A percentile compares a stretch with the other conserved stretches of the same genome.
Evolutionary conservation across 2,888 invertebrate species (phyloP).

Genomic region (Entomobrya proxima): DNA sequence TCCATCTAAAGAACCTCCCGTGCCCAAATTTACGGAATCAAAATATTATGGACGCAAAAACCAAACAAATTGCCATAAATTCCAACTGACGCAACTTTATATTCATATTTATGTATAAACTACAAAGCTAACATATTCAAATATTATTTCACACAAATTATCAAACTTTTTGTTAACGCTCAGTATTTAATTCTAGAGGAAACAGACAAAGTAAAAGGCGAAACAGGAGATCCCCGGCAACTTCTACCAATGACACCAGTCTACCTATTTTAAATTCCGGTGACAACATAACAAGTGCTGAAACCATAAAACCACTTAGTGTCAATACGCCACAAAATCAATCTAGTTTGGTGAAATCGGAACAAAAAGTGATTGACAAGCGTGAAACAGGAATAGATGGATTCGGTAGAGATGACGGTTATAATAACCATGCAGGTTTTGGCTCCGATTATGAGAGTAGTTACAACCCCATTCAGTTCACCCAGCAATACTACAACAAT

Average conservation of each 20-base stretch:
- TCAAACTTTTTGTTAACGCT: too few species aligned
- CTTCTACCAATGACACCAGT: slow-evolving; percentile 31
- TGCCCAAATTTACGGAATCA: too few species aligned
- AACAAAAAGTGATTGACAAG: slow-evolving; percentile 69
- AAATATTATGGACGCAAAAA: too few species aligned
- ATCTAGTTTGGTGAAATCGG: slow-evolving; percentile 53
- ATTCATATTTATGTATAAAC: too few species aligned
- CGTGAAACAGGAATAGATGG: slow-evolving; percentile 69
- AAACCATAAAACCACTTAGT: slow-evolving; percentile 41
- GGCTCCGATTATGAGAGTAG: slow-evolving; percentile 53
- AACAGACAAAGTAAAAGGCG: slow-evolving; percentile 47
- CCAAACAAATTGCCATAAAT: too few species aligned
- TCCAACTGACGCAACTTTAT: too few species aligned
- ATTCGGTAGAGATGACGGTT: slow-evolving; percentile 77
- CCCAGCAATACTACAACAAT: slow-evolving; percentile 2
- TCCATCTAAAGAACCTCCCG: too few species aligned
- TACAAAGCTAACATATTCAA: too few species aligned
- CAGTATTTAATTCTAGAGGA: too few species aligned
- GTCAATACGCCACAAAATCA: background rate
- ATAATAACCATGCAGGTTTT: slow-evolving; percentile 17
- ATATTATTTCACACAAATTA: too few species aligned
- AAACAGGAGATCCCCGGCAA: slow-evolving; percentile 60
- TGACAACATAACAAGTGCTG: slow-evolving; percentile 1
- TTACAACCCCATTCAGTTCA: slow-evolving; percentile 63
- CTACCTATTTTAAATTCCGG: background rate